phyloP scores from a whole-genome alignment of 64 coral and sea anemone genomes.

The Stichodactyla mertensii region DNA sequence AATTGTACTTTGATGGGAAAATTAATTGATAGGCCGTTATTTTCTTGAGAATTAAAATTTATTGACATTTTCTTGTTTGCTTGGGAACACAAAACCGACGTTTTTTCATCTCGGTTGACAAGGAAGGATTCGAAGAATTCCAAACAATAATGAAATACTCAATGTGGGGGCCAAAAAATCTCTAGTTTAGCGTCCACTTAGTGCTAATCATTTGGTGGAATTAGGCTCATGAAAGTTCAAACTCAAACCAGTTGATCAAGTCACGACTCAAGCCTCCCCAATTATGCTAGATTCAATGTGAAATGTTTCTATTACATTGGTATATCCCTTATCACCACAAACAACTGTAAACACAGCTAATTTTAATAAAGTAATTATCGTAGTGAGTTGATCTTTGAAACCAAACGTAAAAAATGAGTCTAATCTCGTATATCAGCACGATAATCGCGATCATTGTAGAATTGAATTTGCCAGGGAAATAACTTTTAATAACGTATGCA shows the following conservation, averaged over 20 bases:
- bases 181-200: background rate
- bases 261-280: background rate
- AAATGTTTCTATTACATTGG: background rate
- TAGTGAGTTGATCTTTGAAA: background rate
- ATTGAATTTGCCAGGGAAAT: background rate
- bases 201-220: background rate
- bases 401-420: background rate
- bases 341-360: background rate
- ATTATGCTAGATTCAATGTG: background rate
- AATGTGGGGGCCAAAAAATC: background rate
- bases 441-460: background rate
- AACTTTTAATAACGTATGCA: background rate
- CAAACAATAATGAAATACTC: background rate
- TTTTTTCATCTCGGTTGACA: background rate
- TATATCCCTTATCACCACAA: background rate
- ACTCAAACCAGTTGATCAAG: background rate
- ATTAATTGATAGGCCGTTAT: background rate
- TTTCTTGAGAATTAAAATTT: background rate
- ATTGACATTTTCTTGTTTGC: conserved; percentile 9
- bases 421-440: background rate
- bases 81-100: background rate
- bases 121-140: background rate
- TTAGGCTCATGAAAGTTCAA: background rate
- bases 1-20: conserved; percentile 1
- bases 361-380: conserved; percentile 11